Percentiles rank a stretch among this genome's conserved stretches.
These are phyloP conservation scores for Phytoseiulus persimilis DNA, from an alignment of 2,888 invertebrate species.

Conservation along the genomic window DNA sequence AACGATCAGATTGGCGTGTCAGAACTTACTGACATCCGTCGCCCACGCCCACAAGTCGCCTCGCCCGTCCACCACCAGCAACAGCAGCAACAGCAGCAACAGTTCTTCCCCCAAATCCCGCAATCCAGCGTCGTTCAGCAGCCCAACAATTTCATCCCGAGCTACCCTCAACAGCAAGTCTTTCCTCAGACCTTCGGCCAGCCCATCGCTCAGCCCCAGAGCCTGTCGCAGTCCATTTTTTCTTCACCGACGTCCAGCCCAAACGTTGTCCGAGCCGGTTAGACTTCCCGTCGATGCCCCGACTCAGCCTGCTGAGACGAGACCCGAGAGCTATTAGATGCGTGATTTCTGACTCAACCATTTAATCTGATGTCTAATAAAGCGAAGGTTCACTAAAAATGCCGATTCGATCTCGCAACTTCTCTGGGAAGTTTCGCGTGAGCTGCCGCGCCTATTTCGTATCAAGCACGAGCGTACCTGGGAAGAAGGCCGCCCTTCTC, in stretches of 20 bases:
- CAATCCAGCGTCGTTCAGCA: neutral
- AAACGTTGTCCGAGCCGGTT: neutral
- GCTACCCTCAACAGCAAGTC: neutral
- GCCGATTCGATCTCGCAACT: no score
- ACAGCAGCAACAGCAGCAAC: neutral
- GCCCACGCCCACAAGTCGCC: neutral
- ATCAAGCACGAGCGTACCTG: no score
- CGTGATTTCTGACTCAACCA: no score
- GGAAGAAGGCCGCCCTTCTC: no score
- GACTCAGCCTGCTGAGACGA: neutral
- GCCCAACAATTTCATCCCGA: neutral
- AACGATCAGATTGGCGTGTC: constrained; percentile 18
- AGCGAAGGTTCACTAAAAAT: no score
- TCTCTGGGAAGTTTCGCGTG: no score
- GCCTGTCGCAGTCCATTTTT: neutral
- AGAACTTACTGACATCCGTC: neutral
- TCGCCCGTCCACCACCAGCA: neutral
- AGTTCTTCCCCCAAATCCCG: neutral
- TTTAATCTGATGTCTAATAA: no score
- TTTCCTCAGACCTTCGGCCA: neutral
- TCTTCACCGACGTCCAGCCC: neutral
- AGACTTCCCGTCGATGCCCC: neutral
- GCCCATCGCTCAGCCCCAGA: neutral
- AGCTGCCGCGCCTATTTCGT: no score
- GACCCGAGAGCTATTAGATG: no score